A percentile compares a stretch with the other conserved stretches of the same genome.
phyloP scores from a whole-genome alignment of 2,113 vertebrate species.

The Chrysochloris asiatica region DNA sequence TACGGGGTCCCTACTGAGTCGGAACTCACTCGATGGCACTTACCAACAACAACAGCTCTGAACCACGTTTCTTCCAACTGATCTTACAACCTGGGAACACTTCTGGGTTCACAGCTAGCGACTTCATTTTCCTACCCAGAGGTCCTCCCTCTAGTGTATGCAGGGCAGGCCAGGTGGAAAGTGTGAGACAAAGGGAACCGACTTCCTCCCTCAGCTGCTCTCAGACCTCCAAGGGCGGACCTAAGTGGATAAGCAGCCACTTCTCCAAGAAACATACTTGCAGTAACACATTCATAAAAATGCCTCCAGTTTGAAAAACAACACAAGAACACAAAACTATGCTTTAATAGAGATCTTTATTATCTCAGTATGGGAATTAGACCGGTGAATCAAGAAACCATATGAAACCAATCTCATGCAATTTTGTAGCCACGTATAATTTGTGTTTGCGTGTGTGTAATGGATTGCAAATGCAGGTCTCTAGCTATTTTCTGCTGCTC shows the following conservation, averaged over 20 bases:
- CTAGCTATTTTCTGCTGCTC: slow-evolving; percentile 42
- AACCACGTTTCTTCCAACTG: not conserved
- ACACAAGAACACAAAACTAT: slow-evolving; percentile 28
- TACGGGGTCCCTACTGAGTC: not conserved
- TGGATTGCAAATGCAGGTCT: slow-evolving; percentile 82
- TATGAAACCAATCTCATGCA: slow-evolving; percentile 84
- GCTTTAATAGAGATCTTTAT: slow-evolving; percentile 81
- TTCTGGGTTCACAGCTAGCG: not conserved
- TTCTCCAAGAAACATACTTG: slow-evolving; percentile 80
- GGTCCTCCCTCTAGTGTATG: not conserved
- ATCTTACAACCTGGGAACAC: not conserved
- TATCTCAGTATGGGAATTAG: slow-evolving; percentile 82
- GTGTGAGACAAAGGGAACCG: not conserved
- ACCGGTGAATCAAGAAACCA: slow-evolving; percentile 75
- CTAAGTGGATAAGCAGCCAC: slow-evolving; percentile 70
- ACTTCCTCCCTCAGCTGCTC: slow-evolving; percentile 15
- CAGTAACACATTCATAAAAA: slow-evolving; percentile 80
- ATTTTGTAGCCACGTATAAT: slow-evolving; percentile 74
- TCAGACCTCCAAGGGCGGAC: slow-evolving; percentile 45
- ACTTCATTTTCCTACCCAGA: slow-evolving; percentile 1
- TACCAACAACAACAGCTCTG: not conserved
- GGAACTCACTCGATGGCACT: slow-evolving; percentile 15
- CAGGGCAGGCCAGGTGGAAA: not conserved
- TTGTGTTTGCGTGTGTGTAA: slow-evolving; percentile 67
- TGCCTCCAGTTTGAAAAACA: slow-evolving; percentile 66